A percentile compares a stretch with the other conserved stretches of the same genome.
These are phyloP conservation scores for Xenopus petersii DNA, from an alignment of 2,797 vertebrate species.

Conservation along the genomic window DNA sequence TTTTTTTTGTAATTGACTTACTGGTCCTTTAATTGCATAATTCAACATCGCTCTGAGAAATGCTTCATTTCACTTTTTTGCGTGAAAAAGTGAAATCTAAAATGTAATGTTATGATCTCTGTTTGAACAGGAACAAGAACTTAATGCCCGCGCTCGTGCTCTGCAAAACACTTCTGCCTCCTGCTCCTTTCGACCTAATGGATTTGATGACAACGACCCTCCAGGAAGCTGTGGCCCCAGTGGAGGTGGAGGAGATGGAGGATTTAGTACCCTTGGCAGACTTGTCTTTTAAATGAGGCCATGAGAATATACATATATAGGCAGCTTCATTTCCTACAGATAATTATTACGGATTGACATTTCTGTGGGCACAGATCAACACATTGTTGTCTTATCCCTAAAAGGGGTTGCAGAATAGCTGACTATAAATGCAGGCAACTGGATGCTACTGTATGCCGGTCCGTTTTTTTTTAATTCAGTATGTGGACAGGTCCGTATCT, in stretches of 20 bases:
- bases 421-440: neutral
- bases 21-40: too few relatives aligned
- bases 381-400: neutral
- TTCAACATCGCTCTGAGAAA: too few relatives aligned
- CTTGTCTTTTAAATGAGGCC: slow-evolving; percentile 84
- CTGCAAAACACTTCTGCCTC: slow-evolving; percentile 90
- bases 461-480: neutral
- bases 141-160: slow-evolving; percentile 89
- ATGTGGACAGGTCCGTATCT: neutral
- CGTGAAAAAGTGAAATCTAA: too few relatives aligned
- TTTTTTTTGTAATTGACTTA: too few relatives aligned
- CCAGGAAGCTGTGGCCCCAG: slow-evolving; percentile 95
- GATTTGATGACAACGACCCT: slow-evolving; percentile 95
- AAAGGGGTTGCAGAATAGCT: slow-evolving; percentile 5
- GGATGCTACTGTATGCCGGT: too few relatives aligned
- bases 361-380: slow-evolving; percentile 34
- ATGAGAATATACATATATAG: slow-evolving; percentile 19
- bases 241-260: slow-evolving; percentile 81
- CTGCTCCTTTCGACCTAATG: slow-evolving; percentile 92
- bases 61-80: too few relatives aligned
- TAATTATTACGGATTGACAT: slow-evolving; percentile 58
- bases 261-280: slow-evolving; percentile 78
- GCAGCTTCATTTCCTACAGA: slow-evolving; percentile 58
- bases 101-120: too few relatives aligned
- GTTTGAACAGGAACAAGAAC: slow-evolving; percentile 85